Conservation (phyloP, 2,888 invertebrate species). For the Agrenia bidenticulata region DNA sequence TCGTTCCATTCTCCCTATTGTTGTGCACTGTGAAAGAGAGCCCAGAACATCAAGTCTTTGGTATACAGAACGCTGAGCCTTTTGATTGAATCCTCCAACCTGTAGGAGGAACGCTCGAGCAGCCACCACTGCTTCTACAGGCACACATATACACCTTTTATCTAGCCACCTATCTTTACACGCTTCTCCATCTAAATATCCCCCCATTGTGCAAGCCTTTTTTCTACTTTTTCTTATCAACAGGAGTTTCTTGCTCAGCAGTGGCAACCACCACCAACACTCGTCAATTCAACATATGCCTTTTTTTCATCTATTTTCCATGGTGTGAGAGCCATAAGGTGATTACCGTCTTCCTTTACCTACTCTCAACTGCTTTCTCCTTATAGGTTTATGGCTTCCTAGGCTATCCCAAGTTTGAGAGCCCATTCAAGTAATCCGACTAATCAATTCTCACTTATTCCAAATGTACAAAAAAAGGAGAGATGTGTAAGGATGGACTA, state of each 20-base stretch:
- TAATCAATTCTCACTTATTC: constrained; percentile 29
- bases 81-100: constrained; percentile 43
- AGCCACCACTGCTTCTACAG: too few relatives aligned
- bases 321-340: not conserved
- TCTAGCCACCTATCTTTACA: constrained; percentile 4
- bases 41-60: too few relatives aligned
- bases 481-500: not conserved
- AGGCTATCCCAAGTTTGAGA: not conserved
- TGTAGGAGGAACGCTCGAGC: constrained; percentile 20
- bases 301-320: too few relatives aligned
- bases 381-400: not conserved
- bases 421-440: constrained; percentile 27
- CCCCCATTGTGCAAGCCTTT: too few relatives aligned
- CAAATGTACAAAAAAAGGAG: not conserved
- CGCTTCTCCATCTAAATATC: constrained; percentile 10
- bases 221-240: not conserved
- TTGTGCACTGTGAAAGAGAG: too few relatives aligned
- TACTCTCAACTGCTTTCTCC: not conserved
- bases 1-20: not conserved
- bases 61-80: constrained; percentile 5
- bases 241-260: too few relatives aligned
- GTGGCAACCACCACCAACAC: too few relatives aligned
- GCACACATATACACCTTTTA: not conserved
- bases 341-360: not conserved
- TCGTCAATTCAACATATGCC: too few relatives aligned